These are phyloP conservation scores for Atta cephalotes DNA, from an alignment of 1,140 invertebrate genomes.

Conservation along the genomic window DNA sequence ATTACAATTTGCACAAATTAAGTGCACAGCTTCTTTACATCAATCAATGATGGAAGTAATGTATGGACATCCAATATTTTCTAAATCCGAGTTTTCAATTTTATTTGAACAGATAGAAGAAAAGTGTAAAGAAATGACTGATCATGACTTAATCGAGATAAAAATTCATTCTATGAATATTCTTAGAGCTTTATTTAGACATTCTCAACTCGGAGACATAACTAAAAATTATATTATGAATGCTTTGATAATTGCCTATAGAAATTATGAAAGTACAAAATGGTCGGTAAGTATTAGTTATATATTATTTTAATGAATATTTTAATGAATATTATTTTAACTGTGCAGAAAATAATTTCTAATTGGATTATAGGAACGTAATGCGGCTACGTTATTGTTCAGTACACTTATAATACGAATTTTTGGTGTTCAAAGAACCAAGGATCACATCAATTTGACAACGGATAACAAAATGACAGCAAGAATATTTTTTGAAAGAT, in stretches of 20 bases:
- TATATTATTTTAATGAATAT: neutral
- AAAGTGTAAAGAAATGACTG: slow-evolving; percentile 6
- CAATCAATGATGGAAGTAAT: slow-evolving; percentile 72
- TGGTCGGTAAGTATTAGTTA: slow-evolving; percentile 90
- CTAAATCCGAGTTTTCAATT: slow-evolving; percentile 60
- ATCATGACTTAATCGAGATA: slow-evolving; percentile 80
- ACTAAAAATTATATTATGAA: slow-evolving; percentile 91
- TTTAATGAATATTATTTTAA: slow-evolving; percentile 24
- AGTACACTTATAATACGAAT: slow-evolving; percentile 94
- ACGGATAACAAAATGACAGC: slow-evolving; percentile 93
- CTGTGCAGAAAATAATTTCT: slow-evolving; percentile 32
- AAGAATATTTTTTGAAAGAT: slow-evolving; percentile 94
- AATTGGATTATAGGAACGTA: slow-evolving; percentile 89
- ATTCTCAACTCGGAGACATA: slow-evolving; percentile 91
- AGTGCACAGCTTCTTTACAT: slow-evolving; percentile 56
- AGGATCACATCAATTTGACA: slow-evolving; percentile 90
- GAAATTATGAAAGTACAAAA: slow-evolving; percentile 90
- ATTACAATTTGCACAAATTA: slow-evolving; percentile 77
- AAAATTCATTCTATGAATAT: slow-evolving; percentile 95
- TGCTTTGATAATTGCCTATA: slow-evolving; percentile 91
- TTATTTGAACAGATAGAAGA: slow-evolving; percentile 30
- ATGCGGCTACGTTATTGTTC: slow-evolving; percentile 95
- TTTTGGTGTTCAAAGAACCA: slow-evolving; percentile 94
- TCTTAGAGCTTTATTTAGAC: slow-evolving; percentile 92
- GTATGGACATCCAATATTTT: slow-evolving; percentile 75